Conservation (phyloP, 2,797 vertebrate genomes). For the Spatula versicolor region DNA sequence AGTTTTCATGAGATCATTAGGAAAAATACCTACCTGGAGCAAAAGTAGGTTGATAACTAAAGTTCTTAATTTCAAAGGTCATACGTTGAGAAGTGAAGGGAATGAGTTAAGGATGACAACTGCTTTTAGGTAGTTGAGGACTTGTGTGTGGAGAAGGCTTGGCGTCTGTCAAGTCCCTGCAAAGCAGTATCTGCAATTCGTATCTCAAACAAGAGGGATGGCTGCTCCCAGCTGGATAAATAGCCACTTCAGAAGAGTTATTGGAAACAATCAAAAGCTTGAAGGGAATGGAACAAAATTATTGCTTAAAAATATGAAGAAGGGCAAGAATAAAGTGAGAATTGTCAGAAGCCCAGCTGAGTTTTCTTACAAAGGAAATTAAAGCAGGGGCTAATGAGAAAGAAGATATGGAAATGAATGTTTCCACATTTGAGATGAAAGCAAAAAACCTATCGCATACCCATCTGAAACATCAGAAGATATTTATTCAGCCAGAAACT, state of each 20-base stretch:
- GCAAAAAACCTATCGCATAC: neutral
- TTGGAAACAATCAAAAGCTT: slow-evolving; percentile 15
- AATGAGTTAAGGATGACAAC: neutral
- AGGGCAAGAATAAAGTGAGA: slow-evolving; percentile 21
- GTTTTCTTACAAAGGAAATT: slow-evolving; percentile 48
- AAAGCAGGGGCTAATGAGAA: slow-evolving; percentile 43
- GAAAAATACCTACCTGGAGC: neutral
- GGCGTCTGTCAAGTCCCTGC: neutral
- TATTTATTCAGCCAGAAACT: slow-evolving; percentile 31
- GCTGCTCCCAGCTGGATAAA: slow-evolving; percentile 13
- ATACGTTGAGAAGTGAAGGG: neutral
- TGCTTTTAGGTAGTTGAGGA: neutral
- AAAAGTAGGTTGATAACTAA: neutral
- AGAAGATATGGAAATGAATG: neutral
- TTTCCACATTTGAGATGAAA: slow-evolving; percentile 44
- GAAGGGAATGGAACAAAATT: slow-evolving; percentile 24
- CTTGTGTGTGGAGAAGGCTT: neutral
- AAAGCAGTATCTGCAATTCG: neutral
- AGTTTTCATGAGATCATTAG: neutral
- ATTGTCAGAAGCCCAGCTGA: slow-evolving; percentile 29
- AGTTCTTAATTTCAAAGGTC: neutral
- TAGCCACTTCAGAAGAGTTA: neutral
- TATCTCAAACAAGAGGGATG: neutral
- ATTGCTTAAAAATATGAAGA: slow-evolving; percentile 42
- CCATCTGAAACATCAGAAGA: slow-evolving; percentile 49